Base-by-base conservation (phyloP, 1,140 invertebrate species). In the Drosophila kanapiae region DNA sequence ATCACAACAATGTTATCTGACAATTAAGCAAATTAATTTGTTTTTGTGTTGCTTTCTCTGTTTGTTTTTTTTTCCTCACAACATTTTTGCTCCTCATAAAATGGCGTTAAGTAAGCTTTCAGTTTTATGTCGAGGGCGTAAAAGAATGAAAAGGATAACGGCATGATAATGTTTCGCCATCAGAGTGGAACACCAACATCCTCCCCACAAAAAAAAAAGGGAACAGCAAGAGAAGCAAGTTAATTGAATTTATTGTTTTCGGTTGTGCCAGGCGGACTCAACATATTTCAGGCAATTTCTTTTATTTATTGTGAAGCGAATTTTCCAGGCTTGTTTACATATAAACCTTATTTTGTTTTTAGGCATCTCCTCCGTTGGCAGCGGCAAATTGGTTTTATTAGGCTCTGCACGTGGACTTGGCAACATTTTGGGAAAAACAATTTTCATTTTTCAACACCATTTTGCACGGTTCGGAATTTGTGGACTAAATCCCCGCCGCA, bases 201-300 rank as follows among this genome's bases (percentile, higher is more conserved):
- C 10, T 4, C 37, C 11, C 27, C 37, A 51, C 57, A 65, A 56
- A 23, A 33, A 70, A 77, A 53, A 27, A 27, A 58, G n/a, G 49
- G 23, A 53, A 62, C 56, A 51, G 51, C 37, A 49, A 42, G 48
- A 3, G 33, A 37, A n/a, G 58, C 42, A 78, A 78, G 75, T 78
- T 78, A 78, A 78, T 78, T 78, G 76, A 78, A 78, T 78, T 78
- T 78, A 78, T 78, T 78, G 75, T 78, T 78, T 70, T 51, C 51
- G 43, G 61, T 51, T 60, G 42, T 45, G 69, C 60, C 60, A 59
- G 56, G 37, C 33, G 56, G 37, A 48, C 31, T 74, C 64, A n/a
- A 61, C 67, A 57, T 54, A 43, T 75, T 63, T 69, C 63, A 70
- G 51, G 38, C 38, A 70, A 56, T 68, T 47, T 53, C n/a, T 31